A percentile compares a stretch with the other conserved stretches of the same genome.
phyloP scores from a whole-genome alignment of 2,888 invertebrate species.

The Macaria notata region DNA sequence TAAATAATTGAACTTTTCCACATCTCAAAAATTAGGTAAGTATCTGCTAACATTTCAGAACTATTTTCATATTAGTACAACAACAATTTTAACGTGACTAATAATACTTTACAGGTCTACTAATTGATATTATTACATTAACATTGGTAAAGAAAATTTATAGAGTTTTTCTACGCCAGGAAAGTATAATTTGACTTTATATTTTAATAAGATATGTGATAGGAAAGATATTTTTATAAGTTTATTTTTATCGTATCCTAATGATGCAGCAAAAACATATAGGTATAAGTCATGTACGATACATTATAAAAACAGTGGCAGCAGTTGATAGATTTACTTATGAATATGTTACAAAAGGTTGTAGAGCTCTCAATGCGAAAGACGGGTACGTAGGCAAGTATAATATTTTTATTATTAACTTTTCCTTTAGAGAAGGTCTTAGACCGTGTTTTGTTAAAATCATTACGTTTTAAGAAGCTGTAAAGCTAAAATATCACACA shows the following conservation, averaged over 20 bases:
- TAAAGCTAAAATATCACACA: slow-evolving; percentile 80
- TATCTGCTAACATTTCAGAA: background rate
- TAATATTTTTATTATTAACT: slow-evolving; percentile 28
- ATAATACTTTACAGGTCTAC: slow-evolving; percentile 65
- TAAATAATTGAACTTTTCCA: too few relatives aligned
- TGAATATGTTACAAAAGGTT: slow-evolving; percentile 26
- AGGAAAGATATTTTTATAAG: slow-evolving; percentile 58
- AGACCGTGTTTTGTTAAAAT: slow-evolving; percentile 58
- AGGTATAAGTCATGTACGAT: slow-evolving; percentile 7
- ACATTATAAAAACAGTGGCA: slow-evolving; percentile 24
- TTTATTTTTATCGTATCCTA: slow-evolving; percentile 22
- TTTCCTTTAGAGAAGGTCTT: slow-evolving; percentile 46
- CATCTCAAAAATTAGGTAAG: slow-evolving; percentile 1
- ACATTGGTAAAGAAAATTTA: slow-evolving; percentile 34
- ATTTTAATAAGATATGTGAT: slow-evolving; percentile 70
- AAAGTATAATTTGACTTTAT: slow-evolving; percentile 58
- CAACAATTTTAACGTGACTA: slow-evolving; percentile 55
- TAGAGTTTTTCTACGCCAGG: slow-evolving; percentile 44
- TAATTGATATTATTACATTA: slow-evolving; percentile 38
- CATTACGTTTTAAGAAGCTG: slow-evolving; percentile 64
- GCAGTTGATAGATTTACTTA: slow-evolving; percentile 27
- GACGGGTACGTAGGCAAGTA: slow-evolving; percentile 40
- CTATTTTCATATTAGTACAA: slow-evolving; percentile 29
- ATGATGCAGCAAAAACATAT: slow-evolving; percentile 27
- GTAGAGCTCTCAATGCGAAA: slow-evolving; percentile 27